Conservation (phyloP, 2,888 invertebrate genomes). For the Theristus sp. region DNA sequence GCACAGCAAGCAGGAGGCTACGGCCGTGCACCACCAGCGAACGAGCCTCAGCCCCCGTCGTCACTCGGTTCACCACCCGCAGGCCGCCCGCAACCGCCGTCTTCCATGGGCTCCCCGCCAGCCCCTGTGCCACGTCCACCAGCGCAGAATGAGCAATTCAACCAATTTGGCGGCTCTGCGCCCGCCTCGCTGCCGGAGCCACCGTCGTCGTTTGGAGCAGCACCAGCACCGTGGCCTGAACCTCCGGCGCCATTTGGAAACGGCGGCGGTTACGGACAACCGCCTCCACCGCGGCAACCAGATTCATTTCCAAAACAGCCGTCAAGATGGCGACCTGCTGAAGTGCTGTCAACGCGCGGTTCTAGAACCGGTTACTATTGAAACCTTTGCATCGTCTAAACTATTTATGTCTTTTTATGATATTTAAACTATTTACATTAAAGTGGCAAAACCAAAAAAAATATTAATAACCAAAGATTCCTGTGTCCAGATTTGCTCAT, state of each 20-base stretch:
- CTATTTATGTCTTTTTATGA: too few relatives aligned
- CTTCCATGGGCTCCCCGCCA: too few relatives aligned
- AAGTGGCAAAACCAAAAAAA: not conserved
- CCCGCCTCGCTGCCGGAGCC: not conserved
- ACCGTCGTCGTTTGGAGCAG: not conserved
- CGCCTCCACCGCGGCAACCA: not conserved
- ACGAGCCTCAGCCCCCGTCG: too few relatives aligned
- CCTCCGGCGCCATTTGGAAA: not conserved
- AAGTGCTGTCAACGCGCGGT: too few relatives aligned
- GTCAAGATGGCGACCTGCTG: not conserved
- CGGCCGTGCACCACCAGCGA: too few relatives aligned
- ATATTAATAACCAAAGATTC: not conserved
- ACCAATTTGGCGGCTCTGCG: not conserved
- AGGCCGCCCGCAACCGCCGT: too few relatives aligned
- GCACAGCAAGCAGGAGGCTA: too few relatives aligned
- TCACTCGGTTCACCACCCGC: too few relatives aligned
- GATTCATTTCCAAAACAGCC: not conserved
- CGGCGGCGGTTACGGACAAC: not conserved
- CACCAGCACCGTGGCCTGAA: not conserved
- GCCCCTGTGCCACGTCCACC: not conserved
- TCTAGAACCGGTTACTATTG: too few relatives aligned
- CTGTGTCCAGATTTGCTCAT: too few relatives aligned
- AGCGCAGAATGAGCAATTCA: not conserved
- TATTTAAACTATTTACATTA: not conserved
- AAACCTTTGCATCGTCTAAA: too few relatives aligned